Evolutionary conservation across 2,888 invertebrate genomes (phyloP).

Genomic region (Gonocerus acuteangulatus): DNA sequence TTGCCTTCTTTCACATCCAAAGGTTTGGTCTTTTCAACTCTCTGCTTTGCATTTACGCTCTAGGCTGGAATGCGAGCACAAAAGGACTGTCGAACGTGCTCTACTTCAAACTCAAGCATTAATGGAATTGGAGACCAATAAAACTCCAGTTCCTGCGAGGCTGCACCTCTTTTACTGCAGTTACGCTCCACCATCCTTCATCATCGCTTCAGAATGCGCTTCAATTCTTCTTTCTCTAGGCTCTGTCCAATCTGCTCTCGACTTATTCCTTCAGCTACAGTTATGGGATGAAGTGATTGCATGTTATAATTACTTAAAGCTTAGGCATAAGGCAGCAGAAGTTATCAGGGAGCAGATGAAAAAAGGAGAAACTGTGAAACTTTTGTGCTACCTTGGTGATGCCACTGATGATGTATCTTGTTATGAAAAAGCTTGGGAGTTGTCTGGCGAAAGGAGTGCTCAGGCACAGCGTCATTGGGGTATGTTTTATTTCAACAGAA

Average conservation of each 20-base stretch:
- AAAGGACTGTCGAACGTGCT: slow-evolving; percentile 78
- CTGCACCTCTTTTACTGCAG: slow-evolving; percentile 60
- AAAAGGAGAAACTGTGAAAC: slow-evolving; percentile 69
- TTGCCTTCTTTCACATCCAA: slow-evolving; percentile 54
- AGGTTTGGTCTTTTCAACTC: slow-evolving; percentile 68
- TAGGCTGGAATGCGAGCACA: slow-evolving; percentile 64
- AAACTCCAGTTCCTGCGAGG: slow-evolving; percentile 44
- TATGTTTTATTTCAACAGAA: slow-evolving; percentile 62
- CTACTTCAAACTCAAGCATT: slow-evolving; percentile 47
- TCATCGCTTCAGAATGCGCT: slow-evolving; percentile 66
- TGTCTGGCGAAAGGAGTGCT: slow-evolving; percentile 72
- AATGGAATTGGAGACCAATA: slow-evolving; percentile 28
- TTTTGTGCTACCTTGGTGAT: slow-evolving; percentile 90
- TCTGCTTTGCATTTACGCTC: slow-evolving; percentile 69
- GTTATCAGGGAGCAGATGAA: slow-evolving; percentile 73
- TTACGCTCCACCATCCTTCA: slow-evolving; percentile 67
- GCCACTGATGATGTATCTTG: slow-evolving; percentile 64
- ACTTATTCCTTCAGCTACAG: slow-evolving; percentile 64
- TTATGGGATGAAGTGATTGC: slow-evolving; percentile 88
- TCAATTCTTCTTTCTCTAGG: slow-evolving; percentile 73
- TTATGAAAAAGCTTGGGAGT: slow-evolving; percentile 86
- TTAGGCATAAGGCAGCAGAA: slow-evolving; percentile 84
- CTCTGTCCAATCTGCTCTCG: slow-evolving; percentile 73
- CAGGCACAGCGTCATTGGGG: slow-evolving; percentile 87
- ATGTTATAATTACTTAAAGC: slow-evolving; percentile 77